Evolutionary conservation across 2,797 vertebrate genomes (phyloP).

Genomic region (Bradypodion pumilum): DNA sequence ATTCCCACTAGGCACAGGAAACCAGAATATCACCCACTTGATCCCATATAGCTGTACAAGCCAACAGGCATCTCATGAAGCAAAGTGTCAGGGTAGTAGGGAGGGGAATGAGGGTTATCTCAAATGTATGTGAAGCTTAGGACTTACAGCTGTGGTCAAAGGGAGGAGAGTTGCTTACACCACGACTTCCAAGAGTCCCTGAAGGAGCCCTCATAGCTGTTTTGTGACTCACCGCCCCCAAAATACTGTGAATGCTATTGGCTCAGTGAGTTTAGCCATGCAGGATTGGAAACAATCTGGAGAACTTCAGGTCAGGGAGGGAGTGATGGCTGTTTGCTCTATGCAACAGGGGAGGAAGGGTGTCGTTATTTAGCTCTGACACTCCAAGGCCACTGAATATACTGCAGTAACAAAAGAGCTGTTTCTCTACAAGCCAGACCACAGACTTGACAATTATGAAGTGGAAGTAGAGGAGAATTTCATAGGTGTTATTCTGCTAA

Average conservation of each 20-base stretch:
- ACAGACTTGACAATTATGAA: too few relatives aligned
- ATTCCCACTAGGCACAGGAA: not conserved
- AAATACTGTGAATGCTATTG: constrained; percentile 65
- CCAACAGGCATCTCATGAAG: not conserved
- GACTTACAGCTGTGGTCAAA: constrained; percentile 28
- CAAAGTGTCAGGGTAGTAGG: not conserved
- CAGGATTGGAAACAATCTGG: constrained; percentile 72
- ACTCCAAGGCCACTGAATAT: constrained; percentile 22
- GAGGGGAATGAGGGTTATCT: not conserved
- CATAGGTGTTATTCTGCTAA: not conserved
- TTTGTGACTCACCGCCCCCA: constrained; percentile 67
- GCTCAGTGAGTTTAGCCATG: constrained; percentile 38
- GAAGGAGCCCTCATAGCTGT: constrained; percentile 61
- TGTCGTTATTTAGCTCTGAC: constrained; percentile 60
- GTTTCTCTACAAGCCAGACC: not conserved
- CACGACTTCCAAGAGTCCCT: constrained; percentile 49
- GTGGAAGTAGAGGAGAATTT: not conserved
- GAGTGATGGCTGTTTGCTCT: constrained; percentile 21
- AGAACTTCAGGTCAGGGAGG: constrained; percentile 70
- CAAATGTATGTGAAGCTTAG: accelerated
- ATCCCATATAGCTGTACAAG: not conserved
- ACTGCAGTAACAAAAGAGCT: constrained; percentile 1
- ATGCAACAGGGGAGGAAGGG: constrained; percentile 45
- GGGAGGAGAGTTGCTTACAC: constrained; percentile 32
- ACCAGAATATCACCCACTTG: not conserved